Base-by-base conservation (phyloP, 2,113 vertebrate genomes). In the Cyanoramphus novaezelandiae region DNA sequence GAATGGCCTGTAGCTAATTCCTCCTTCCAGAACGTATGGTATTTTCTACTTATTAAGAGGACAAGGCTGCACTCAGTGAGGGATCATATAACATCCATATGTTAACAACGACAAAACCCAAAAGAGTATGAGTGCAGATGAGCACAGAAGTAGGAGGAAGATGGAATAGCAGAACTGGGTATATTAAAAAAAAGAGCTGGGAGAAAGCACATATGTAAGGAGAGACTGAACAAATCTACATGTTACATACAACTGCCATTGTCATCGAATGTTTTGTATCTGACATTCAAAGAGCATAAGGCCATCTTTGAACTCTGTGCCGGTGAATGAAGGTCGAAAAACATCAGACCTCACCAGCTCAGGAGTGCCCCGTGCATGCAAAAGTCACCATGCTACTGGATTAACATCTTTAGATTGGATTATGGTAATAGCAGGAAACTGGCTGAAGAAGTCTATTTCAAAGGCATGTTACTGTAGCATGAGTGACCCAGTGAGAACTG, bases 11-110 rank as follows among this genome's bases (percentile, higher is more conserved):
- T 77, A 82, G 80, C 70, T 91, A 72, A 74, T 55, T 89, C 4
- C 49, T 94, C 49, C 75, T 88, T 93, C 70, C 49, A 84, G 85
- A 92, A 85, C 0, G 12, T n/a, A 41, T 49, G 49, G 64, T 23
- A 82, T 88, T 88, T 89, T 86, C 65, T 92, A 53, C 65, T 67
- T 89, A 70, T 49, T 79, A 59, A 71, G 77, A 93, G 82, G 53
- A 92, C 50, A 78, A 82, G 78, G 63, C 69, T 82, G 80, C 23
- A 55, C 28, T 72, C 59, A 41, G 57, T 59, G 53, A 69, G 37
- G 75, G 90, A 86, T 65, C 78, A 28, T 33, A 76, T 53, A 72
- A 91, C n/a, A 35, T 75, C 88, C 59, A 29, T 65, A 68, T 44
- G 60, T 47, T 88, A 86, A 31, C 29, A 55, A 59, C 35, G 65